phyloP scores from a whole-genome alignment of 2,888 invertebrate species.

The Acanthosepion pharaonis region DNA sequence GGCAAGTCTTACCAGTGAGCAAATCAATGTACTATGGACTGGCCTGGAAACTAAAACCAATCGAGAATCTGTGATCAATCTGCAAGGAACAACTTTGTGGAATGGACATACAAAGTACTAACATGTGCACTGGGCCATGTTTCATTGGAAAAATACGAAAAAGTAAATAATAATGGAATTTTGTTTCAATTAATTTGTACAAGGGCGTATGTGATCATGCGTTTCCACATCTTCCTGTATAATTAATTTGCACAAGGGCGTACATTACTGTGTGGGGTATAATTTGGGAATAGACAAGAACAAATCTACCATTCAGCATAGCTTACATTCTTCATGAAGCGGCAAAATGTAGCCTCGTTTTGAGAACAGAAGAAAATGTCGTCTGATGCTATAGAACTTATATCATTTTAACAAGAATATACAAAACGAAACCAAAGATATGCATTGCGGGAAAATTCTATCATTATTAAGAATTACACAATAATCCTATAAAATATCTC shows the following conservation, averaged over 20 bases:
- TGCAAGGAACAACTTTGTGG: too few species aligned
- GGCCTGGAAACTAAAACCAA: too few species aligned
- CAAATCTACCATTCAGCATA: neutral
- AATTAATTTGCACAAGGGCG: neutral
- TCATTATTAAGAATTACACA: neutral
- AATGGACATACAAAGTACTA: too few species aligned
- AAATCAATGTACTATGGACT: too few species aligned
- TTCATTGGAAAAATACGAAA: too few species aligned
- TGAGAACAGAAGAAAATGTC: neutral
- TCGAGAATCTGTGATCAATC: too few species aligned
- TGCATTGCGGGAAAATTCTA: neutral
- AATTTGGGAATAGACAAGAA: neutral
- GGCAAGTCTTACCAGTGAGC: too few species aligned
- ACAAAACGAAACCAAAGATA: neutral
- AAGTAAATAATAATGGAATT: too few species aligned
- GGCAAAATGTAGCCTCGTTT: neutral
- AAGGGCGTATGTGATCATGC: too few species aligned
- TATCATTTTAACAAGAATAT: neutral
- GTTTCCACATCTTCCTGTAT: too few species aligned
- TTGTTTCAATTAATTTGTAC: too few species aligned
- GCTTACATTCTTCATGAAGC: neutral
- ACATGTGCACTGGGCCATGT: too few species aligned
- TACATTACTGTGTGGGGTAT: neutral
- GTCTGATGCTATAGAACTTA: neutral
- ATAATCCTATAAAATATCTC: neutral